phyloP scores from a whole-genome alignment of 2,888 invertebrate genomes.

The Acrobasis repandana region DNA sequence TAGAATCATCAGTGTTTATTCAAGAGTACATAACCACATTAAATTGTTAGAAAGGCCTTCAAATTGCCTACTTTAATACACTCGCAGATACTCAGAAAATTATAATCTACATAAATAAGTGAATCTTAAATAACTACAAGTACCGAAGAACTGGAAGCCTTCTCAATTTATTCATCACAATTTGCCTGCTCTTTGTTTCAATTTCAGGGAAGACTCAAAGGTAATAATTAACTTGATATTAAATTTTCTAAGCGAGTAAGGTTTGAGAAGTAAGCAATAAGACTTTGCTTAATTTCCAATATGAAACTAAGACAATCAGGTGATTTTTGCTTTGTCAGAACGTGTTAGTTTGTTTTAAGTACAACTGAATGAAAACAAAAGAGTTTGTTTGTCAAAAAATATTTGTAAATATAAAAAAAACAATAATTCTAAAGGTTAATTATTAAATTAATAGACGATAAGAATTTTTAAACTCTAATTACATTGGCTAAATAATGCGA shows the following conservation, averaged over 20 bases:
- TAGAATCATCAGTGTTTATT: no score
- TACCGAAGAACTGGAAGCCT: neutral
- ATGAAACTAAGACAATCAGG: neutral
- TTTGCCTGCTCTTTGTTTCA: neutral
- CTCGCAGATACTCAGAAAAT: neutral
- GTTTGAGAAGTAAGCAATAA: neutral
- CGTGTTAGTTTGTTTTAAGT: no score
- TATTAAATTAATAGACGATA: no score
- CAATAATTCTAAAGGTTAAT: no score
- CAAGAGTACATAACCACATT: neutral
- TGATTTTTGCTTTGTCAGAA: no score
- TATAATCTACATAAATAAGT: neutral
- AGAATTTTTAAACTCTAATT: no score
- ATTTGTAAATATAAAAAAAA: no score
- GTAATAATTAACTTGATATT: constrained; percentile 11
- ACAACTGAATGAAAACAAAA: no score
- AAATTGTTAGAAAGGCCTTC: neutral
- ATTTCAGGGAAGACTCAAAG: constrained; percentile 1
- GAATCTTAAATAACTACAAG: neutral
- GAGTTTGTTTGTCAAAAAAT: no score
- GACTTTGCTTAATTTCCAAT: neutral
- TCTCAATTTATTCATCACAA: constrained; percentile 13
- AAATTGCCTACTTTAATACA: neutral
- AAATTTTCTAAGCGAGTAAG: constrained; percentile 2
- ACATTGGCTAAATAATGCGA: neutral